These are phyloP conservation scores for Macrotis lagotis DNA, from an alignment of 2,113 vertebrate genomes.

Conservation along the genomic window DNA sequence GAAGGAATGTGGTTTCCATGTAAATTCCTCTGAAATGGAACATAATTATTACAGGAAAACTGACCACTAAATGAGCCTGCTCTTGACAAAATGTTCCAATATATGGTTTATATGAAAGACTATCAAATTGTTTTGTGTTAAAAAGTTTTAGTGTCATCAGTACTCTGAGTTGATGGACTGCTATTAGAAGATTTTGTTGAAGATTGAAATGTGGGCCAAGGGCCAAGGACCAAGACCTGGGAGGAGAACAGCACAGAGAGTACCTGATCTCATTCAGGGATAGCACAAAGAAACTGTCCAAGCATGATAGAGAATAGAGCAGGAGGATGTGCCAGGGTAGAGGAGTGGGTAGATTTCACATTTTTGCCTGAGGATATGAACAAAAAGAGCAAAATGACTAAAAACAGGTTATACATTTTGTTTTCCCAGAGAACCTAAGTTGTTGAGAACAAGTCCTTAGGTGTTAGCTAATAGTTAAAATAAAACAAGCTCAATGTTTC, in stretches of 20 bases:
- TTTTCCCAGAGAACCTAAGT: not conserved
- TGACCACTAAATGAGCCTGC: not conserved
- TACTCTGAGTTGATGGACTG: not conserved
- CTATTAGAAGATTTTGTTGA: not conserved
- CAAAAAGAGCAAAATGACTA: not conserved
- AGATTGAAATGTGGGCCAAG: not conserved
- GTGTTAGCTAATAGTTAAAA: not conserved
- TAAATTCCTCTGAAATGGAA: not conserved
- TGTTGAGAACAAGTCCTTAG: not conserved
- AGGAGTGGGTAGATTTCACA: too few species aligned
- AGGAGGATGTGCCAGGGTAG: not conserved
- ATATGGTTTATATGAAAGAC: not conserved
- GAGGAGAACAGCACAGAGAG: not conserved
- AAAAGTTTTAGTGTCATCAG: not conserved
- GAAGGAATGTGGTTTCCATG: not conserved
- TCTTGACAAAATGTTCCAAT: not conserved
- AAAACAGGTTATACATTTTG: not conserved
- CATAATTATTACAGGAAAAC: not conserved
- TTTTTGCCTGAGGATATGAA: not conserved
- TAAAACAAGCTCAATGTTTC: not conserved
- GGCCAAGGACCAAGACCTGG: not conserved
- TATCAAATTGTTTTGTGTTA: not conserved
- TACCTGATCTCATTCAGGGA: not conserved
- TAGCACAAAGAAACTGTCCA: not conserved
- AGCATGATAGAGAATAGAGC: not conserved